Base-by-base conservation (phyloP, 2,888 invertebrate genomes). In the Rhagonycha lutea region DNA sequence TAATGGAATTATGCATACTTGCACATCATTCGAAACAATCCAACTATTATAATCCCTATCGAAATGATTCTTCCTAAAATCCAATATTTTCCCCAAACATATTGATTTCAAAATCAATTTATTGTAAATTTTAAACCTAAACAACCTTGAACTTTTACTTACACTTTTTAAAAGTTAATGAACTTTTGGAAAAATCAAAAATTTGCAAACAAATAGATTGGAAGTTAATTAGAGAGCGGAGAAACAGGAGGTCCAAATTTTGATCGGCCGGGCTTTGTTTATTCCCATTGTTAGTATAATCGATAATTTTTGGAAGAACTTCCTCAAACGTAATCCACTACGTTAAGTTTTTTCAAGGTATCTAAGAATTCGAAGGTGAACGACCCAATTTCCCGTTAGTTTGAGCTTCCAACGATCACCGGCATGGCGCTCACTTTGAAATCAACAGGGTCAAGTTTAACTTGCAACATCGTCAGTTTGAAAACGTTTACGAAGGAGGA, bases 381-480 rank as follows among this genome's bases (percentile, higher is more conserved):
- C 85, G 86, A 87, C 86, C 83, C 85, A 82, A 79, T 81, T 79
- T 85, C 84, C 85, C 86, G 85, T 85, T 85, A 80, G 75, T 74
- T 26, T 69, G 80, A 72, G 85, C 84, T 86, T 86, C 85, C 80
- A 83, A 83, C 84, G 83, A 84, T 84, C 83, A 84, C 86, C 86
- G 47, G 83, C 83, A 78, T 80, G 80, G 86, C 85, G 86, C 86
- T 86, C 83, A 82, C 80, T 74, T 83, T 82, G 81, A 81, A 81
- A 83, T 83, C 85, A 84, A 85, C 87, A 88, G 86, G 88, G 88
- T 88, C 88, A 88, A 88, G 87, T 87, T 88, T 88, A 87, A 83
- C 83, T 82, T 83, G 81, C 82, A 82, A 82, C 83, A 83, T 85
- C 85, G 84, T 86, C 85, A 86, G 87, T 87, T 86, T 85, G 84